These are phyloP conservation scores for Meloidogyne exigua DNA, from an alignment of 1,140 invertebrate genomes.

Conservation along the genomic window DNA sequence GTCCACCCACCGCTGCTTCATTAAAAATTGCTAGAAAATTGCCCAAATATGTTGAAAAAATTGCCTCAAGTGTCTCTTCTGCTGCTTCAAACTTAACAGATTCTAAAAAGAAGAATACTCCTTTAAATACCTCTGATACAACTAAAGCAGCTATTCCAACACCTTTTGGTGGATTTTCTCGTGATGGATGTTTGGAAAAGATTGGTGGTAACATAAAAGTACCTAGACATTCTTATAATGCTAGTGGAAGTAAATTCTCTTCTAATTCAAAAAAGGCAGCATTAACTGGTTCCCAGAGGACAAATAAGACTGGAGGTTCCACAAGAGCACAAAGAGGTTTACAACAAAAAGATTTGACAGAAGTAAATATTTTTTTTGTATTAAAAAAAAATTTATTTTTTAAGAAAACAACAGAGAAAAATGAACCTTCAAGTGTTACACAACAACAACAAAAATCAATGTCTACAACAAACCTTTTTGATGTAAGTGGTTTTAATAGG, in stretches of 20 bases:
- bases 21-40: constrained; percentile 27
- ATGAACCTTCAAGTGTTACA: background rate
- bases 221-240: background rate
- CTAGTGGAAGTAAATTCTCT: background rate
- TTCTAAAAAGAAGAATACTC: background rate
- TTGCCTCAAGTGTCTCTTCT: constrained; percentile 13
- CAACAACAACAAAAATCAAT: constrained; percentile 55
- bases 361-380: background rate
- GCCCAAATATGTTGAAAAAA: constrained; percentile 12
- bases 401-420: constrained; percentile 8
- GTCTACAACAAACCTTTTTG: constrained; percentile 61
- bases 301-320: background rate
- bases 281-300: background rate
- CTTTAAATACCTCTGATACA: background rate
- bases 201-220: constrained; percentile 23
- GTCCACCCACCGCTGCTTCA: constrained; percentile 29
- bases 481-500: constrained; percentile 30
- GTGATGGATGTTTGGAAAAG: constrained; percentile 18
- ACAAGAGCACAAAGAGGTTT: constrained; percentile 14
- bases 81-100: constrained; percentile 18
- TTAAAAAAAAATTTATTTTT: background rate
- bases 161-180: background rate
- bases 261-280: background rate
- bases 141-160: background rate
- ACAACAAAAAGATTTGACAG: background rate